phyloP scores from a whole-genome alignment of 2,113 vertebrate genomes.

The Chloropsis hardwickii region DNA sequence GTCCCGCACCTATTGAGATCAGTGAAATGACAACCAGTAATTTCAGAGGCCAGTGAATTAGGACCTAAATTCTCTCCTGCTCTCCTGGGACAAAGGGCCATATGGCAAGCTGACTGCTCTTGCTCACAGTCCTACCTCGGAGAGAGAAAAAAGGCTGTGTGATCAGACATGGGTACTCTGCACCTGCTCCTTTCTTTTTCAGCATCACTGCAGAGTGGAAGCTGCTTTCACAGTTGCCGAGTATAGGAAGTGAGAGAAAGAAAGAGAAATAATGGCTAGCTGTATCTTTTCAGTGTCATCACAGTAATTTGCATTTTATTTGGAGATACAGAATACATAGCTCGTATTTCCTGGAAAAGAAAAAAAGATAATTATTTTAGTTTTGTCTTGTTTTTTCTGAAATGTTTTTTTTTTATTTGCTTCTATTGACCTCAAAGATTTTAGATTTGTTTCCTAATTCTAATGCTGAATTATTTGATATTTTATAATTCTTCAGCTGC shows the following conservation, averaged over 20 bases:
- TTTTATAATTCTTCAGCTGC: not conserved
- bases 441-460: not conserved
- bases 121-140: not conserved
- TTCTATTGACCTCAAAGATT: not conserved
- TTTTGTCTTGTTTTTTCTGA: not conserved
- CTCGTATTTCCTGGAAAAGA: not conserved
- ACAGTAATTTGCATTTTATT: not conserved
- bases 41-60: slow-evolving; percentile 8
- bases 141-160: not conserved
- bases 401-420: not conserved
- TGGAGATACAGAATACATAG: not conserved
- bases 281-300: not conserved
- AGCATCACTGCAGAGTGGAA: not conserved
- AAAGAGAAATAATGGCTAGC: not conserved
- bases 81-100: slow-evolving; percentile 2
- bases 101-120: slow-evolving; percentile 14
- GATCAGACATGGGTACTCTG: not conserved
- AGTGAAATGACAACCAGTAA: not conserved
- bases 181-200: slow-evolving; percentile 9
- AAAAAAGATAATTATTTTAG: not conserved
- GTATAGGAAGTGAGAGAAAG: not conserved
- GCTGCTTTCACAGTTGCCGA: not conserved
- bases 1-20: not conserved
- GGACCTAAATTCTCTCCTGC: not conserved
- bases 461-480: not conserved